Conservation (phyloP, 1,140 invertebrate species). For the Oncopeltus fasciatus region DNA sequence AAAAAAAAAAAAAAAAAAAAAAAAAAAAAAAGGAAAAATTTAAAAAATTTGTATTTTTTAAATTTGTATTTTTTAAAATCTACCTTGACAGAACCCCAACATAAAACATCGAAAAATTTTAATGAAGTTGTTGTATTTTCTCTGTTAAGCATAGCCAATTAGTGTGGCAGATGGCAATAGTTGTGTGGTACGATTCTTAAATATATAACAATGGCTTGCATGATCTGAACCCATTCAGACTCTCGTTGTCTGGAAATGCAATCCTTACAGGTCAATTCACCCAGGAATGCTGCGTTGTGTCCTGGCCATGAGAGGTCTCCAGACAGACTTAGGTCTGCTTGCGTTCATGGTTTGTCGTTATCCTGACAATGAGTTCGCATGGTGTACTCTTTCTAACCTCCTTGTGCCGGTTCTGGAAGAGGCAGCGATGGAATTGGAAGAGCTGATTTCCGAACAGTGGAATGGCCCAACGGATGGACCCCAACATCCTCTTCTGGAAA, state of each 20-base stretch:
- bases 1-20: too few species aligned
- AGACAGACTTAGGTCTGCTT: background rate
- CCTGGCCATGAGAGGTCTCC: background rate
- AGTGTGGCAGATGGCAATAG: too few species aligned
- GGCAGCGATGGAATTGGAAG: background rate
- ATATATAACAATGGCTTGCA: too few species aligned
- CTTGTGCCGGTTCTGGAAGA: background rate
- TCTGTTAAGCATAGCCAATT: too few species aligned
- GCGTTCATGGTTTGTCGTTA: background rate
- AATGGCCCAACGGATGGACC: background rate
- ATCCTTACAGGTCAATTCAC: background rate
- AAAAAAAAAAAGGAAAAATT: too few species aligned
- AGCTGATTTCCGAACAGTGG: background rate
- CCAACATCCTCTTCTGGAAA: background rate
- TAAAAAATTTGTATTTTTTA: too few species aligned
- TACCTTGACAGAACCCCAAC: too few species aligned
- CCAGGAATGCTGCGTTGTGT: background rate
- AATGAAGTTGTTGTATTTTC: too few species aligned
- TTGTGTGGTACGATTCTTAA: too few species aligned
- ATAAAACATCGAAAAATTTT: too few species aligned
- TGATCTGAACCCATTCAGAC: too few species aligned
- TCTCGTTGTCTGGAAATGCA: background rate
- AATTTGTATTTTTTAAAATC: too few species aligned
- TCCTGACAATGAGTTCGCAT: background rate
- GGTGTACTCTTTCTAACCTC: background rate